These are phyloP conservation scores for Collichthys lucidus DNA, from an alignment of 2,113 vertebrate species.

Conservation along the genomic window DNA sequence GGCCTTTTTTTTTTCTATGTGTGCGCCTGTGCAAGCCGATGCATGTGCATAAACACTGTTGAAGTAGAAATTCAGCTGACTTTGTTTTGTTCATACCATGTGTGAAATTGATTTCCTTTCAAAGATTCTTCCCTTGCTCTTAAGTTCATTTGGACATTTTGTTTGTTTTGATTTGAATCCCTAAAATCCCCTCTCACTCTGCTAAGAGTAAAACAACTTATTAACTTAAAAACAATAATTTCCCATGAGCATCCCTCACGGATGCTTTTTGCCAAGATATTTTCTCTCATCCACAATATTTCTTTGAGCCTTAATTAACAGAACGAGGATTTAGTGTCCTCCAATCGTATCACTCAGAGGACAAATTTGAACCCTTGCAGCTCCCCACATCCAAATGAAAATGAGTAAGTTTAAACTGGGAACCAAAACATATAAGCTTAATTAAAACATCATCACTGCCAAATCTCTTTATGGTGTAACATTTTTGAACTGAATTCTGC, in stretches of 20 bases:
- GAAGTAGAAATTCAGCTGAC: conserved; percentile 26
- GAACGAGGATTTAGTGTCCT: conserved; percentile 75
- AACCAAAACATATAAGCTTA: conserved; percentile 51
- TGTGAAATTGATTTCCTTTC: conserved; percentile 59
- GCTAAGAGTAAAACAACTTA: conserved; percentile 75
- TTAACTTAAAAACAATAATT: conserved; percentile 80
- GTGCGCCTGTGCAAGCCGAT: conserved; percentile 13
- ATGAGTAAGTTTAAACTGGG: conserved; percentile 48
- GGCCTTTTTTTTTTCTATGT: conserved; percentile 7
- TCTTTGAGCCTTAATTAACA: conserved; percentile 74
- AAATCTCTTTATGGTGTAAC: conserved; percentile 44
- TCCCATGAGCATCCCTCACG: conserved; percentile 66
- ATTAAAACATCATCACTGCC: conserved; percentile 49
- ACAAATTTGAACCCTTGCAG: conserved; percentile 56
- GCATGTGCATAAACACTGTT: conserved; percentile 35
- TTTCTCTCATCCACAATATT: conserved; percentile 69
- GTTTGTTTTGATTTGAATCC: conserved; percentile 73
- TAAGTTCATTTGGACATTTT: conserved; percentile 72
- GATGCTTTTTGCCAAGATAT: conserved; percentile 64
- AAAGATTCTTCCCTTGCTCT: conserved; percentile 53
- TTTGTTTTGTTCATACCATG: conserved; percentile 52
- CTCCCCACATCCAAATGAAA: conserved; percentile 62
- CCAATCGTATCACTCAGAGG: conserved; percentile 63
- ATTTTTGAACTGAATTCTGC: conserved; percentile 28
- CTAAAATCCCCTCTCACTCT: conserved; percentile 65